Evolutionary conservation across 2,888 invertebrate species (phyloP), one percentile per base, ranked within the genome.

Genomic region (Eupithecia abbreviata): DNA sequence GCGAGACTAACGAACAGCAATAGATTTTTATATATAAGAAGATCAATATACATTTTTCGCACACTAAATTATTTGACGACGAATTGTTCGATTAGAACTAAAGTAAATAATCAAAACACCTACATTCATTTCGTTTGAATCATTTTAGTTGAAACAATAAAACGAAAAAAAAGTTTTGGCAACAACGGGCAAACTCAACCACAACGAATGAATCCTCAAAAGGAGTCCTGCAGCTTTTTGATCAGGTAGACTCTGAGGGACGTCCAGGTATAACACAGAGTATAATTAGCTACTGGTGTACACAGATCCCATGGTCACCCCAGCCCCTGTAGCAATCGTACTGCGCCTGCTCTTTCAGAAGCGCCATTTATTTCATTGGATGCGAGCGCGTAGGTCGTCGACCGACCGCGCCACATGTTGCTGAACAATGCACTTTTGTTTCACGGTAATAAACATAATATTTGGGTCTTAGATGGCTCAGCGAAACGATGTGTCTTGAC

Each of bases 351-450:
- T 70, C 74, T 79, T 79, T 78, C 81, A 79, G 79, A 49, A 79
- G 75, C 78, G 79, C 79, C 82, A 80, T 78, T 80, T 83, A 80
- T 81, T 79, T 79, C 49, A 76, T 83, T 84, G 80, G 84, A 85
- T 87, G 86, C 86, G 86, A 86, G 84, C 79, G 81, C 85, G 85
- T 84, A 82, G 89, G 83, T 88, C 89, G 81, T 79, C 75, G 90
- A 87, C 88, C 75, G 90, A 87, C 88, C 81, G 72, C 80, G 76
- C 81, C 87, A 88, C 80, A 84, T 87, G 88, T 82, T 82, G 76
- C 80, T 78, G 47, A 74, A 79, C 78, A 81, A 82, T 80, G 79
- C 78, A 80, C 71, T 78, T 80, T 80, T 78, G 76, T 76, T 76
- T 74, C 70, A 68, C 71, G 75, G 45, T 12, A 12, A 15, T 58